Percentiles rank a stretch among this genome's conserved stretches.
Evolutionary conservation across 2,888 invertebrate species (phyloP).

Genomic region (Thera obeliscata): DNA sequence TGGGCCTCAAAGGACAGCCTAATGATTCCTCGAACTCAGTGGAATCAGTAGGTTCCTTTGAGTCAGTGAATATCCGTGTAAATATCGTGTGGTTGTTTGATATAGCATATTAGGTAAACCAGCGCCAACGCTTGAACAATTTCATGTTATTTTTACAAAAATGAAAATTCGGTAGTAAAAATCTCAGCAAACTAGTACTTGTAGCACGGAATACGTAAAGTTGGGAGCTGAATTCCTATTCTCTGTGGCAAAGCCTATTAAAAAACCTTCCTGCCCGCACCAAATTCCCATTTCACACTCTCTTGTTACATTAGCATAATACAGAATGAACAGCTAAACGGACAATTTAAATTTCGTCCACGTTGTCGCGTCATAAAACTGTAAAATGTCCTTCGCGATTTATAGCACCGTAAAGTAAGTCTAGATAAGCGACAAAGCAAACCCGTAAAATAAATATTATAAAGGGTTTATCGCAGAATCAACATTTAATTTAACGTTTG

Average conservation of each 20-base stretch:
- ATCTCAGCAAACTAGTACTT: too few relatives aligned
- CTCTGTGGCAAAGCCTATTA: slow-evolving; percentile 17
- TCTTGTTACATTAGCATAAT: slow-evolving; percentile 34
- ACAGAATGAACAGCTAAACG: slow-evolving; percentile 37
- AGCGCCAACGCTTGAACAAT: too few relatives aligned
- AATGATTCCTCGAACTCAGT: slow-evolving; percentile 8
- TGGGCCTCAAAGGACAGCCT: slow-evolving; percentile 10
- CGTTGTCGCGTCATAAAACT: slow-evolving; percentile 42
- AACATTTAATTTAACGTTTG: slow-evolving; percentile 27
- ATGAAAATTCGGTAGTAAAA: too few relatives aligned
- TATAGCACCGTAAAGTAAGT: slow-evolving; percentile 38
- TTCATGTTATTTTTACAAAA: too few relatives aligned
- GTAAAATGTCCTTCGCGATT: slow-evolving; percentile 40
- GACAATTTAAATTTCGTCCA: slow-evolving; percentile 43
- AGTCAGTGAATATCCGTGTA: slow-evolving; percentile 1
- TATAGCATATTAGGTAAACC: not conserved
- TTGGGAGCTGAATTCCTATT: not conserved
- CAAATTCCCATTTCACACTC: slow-evolving; percentile 32
- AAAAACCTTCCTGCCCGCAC: slow-evolving; percentile 18
- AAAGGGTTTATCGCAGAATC: slow-evolving; percentile 26
- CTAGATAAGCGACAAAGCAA: slow-evolving; percentile 35
- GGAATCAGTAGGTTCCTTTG: slow-evolving; percentile 17
- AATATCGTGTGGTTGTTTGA: not conserved
- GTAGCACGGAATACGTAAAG: not conserved
- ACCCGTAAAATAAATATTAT: slow-evolving; percentile 30